phyloP scores from a whole-genome alignment of 2,797 vertebrate species.

The Lutra lutra region DNA sequence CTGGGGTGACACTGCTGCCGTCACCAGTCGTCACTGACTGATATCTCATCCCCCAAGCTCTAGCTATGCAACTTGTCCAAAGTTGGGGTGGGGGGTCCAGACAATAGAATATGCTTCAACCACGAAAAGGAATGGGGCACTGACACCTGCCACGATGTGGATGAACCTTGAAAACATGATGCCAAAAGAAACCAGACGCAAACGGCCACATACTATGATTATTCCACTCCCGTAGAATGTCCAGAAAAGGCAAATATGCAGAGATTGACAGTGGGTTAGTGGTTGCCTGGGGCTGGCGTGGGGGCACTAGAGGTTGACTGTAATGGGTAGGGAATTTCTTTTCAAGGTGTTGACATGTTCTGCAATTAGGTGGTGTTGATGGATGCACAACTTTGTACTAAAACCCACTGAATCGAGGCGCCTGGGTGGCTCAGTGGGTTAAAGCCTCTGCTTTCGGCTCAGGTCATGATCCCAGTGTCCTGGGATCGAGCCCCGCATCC shows the following conservation, averaged over 20 bases:
- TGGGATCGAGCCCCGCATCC: too few relatives aligned
- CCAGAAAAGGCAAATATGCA: not conserved
- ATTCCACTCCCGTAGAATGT: not conserved
- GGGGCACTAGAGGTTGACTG: not conserved
- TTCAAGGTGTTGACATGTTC: not conserved
- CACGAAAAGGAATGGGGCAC: not conserved
- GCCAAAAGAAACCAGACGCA: not conserved
- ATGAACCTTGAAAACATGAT: fast-evolving
- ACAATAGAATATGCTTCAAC: not conserved
- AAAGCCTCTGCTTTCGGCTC: too few relatives aligned
- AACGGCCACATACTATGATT: not conserved
- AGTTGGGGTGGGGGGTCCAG: too few relatives aligned
- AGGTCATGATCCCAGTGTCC: too few relatives aligned
- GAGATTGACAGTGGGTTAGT: not conserved
- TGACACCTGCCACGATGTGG: fast-evolving
- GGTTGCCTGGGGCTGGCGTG: not conserved
- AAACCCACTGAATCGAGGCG: not conserved
- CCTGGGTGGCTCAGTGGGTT: not conserved
- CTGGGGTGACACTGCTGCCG: not conserved
- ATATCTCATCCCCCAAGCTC: not conserved
- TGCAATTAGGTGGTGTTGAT: not conserved
- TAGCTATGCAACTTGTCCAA: not conserved
- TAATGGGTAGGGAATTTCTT: not conserved
- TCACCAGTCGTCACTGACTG: not conserved
- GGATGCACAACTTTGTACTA: not conserved